A percentile compares a stretch with the other conserved stretches of the same genome.
Evolutionary conservation across 2,797 vertebrate genomes (phyloP).

Genomic region (Tiaroga cobitis): DNA sequence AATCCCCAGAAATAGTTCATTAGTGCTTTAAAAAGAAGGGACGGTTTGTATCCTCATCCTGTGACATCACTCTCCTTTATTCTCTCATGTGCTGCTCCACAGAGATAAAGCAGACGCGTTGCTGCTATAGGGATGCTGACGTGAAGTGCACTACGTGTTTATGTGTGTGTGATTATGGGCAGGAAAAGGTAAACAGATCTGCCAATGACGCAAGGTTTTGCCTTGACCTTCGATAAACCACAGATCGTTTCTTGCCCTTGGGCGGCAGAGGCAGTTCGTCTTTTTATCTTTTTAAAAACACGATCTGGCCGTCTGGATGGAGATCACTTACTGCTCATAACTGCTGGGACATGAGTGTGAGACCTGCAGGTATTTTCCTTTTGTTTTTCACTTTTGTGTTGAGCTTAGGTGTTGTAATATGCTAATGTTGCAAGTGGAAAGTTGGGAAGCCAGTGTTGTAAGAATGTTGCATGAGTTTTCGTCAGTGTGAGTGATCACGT

Average conservation of each 20-base stretch:
- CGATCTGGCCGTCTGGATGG: conserved; percentile 10
- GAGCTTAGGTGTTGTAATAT: not conserved
- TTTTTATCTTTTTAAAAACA: conserved; percentile 34
- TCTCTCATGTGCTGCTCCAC: conserved; percentile 34
- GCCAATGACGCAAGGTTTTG: conserved; percentile 34
- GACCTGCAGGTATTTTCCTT: conserved; percentile 60
- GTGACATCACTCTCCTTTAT: conserved; percentile 42
- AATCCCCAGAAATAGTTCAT: conserved; percentile 40
- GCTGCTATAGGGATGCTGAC: conserved; percentile 24
- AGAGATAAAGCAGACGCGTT: conserved; percentile 44
- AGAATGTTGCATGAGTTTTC: conserved; percentile 6
- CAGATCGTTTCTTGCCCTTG: conserved; percentile 40
- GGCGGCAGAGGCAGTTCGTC: not conserved
- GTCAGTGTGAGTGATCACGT: not conserved
- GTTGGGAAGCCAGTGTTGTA: conserved; percentile 2
- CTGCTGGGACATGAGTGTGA: conserved; percentile 55
- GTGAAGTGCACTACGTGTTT: not conserved
- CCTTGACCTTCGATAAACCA: conserved; percentile 43
- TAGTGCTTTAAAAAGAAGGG: conserved; percentile 45
- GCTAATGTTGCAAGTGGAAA: not conserved
- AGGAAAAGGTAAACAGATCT: conserved; percentile 51
- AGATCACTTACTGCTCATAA: conserved; percentile 16
- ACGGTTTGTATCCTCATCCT: conserved; percentile 16
- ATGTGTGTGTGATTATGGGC: conserved; percentile 21
- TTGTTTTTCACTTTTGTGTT: not conserved